Percentiles rank a stretch among this genome's conserved stretches.
Conservation (phyloP, 2,113 vertebrate species). For the Pelmatolapia mariae region DNA sequence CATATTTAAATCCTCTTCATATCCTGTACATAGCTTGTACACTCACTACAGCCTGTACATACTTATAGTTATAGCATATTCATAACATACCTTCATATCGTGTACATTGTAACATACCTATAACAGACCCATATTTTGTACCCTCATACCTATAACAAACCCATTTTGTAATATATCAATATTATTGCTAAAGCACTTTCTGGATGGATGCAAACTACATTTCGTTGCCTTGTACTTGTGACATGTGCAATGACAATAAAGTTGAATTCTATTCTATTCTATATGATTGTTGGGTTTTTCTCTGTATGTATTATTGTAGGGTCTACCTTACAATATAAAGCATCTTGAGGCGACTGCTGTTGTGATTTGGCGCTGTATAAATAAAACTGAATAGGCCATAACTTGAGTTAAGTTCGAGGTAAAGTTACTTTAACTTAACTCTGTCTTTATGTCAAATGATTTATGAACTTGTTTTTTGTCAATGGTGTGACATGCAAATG, state of each 20-base stretch:
- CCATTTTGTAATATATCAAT: neutral
- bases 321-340: neutral
- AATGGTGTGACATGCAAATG: neutral
- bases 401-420: neutral
- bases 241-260: neutral
- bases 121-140: no score
- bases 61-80: neutral
- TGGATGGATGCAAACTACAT: neutral
- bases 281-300: neutral
- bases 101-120: neutral
- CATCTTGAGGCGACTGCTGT: neutral
- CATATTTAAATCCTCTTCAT: no score
- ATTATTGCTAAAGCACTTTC: neutral
- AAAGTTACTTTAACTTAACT: neutral
- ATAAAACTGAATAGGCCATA: neutral
- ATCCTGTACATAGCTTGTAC: neutral
- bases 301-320: neutral
- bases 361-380: accelerated
- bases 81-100: neutral
- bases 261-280: neutral
- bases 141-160: neutral
- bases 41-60: neutral
- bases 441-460: neutral
- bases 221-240: neutral
- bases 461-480: neutral